Base-by-base conservation (phyloP, 2,888 invertebrate genomes). In the Strigamia crassipes region DNA sequence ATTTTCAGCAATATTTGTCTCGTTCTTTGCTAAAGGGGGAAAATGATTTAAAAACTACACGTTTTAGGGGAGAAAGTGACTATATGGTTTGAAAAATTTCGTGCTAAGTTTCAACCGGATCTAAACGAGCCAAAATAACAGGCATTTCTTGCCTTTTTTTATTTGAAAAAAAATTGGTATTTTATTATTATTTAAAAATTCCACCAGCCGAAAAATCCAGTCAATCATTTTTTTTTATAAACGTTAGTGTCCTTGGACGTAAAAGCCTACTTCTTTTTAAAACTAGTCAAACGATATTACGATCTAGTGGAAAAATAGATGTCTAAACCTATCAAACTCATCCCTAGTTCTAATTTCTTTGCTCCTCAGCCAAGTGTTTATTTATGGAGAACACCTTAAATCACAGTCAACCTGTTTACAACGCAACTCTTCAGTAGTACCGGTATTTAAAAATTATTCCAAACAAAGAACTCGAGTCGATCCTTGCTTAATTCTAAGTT, bases 1-100 rank as follows among this genome's bases (percentile, higher is more conserved):
- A 73, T 73, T 73, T 73, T 73, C 73, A 73, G 73, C 73, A 73
- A 73, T 73, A 73, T 73, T 73, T 73, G 73, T 73, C 73, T 73
- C 73, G 73, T 73, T 73, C 27, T 73, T 73, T 73, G 27, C 73
- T 73, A 73, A 73, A 73, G 73, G 73, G 27, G 73, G 31, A 31
- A 73, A 73, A 73, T 73, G 73, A 73, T 73, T 73, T 73, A 73
- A 73, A 73, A 73, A 73, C 73, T n/a, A 73, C 73, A 73, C 73
- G 56, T 73, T 73, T 73, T 73, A 23, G 27, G 73, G 13, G 73
- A 73, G 73, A 56, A 56, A 56, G 56, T 56, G 56, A 73, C 73
- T 73, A 23, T 73, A 73, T 73, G 73, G 73, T 73, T 73, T 27
- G 73, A 73, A 73, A 73, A 73, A 31, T 73, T 73, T 73, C 73